Percentiles rank a stretch among this genome's conserved stretches.
Conservation (phyloP, 1,140 invertebrate species). For the Drosophila elegans region DNA sequence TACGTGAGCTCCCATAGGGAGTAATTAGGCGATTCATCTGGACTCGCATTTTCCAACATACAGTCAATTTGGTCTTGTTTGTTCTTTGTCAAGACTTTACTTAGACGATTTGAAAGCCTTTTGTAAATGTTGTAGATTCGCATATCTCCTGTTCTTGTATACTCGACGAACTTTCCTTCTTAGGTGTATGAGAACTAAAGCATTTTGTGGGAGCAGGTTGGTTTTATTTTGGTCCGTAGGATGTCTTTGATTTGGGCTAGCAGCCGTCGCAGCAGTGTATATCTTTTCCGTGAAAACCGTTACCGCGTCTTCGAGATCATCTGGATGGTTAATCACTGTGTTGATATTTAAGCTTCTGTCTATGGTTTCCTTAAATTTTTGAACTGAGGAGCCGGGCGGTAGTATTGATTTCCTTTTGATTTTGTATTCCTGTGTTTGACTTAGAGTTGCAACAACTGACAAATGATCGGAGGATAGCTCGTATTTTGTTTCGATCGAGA, state of each 20-base stretch:
- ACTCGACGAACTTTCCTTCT: slow-evolving; percentile 18
- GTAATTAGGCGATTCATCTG: slow-evolving; percentile 15
- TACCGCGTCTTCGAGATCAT: slow-evolving; percentile 1
- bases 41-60: slow-evolving; percentile 8
- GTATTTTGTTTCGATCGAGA: too few relatives aligned
- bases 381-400: slow-evolving; percentile 1
- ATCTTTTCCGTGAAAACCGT: background rate
- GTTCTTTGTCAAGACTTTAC: slow-evolving; percentile 6
- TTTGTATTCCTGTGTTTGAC: slow-evolving; percentile 8
- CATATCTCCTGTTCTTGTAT: slow-evolving; percentile 21
- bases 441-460: slow-evolving; percentile 74
- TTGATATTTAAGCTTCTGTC: background rate
- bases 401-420: slow-evolving; percentile 11
- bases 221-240: background rate
- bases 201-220: slow-evolving; percentile 8
- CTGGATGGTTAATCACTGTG: slow-evolving; percentile 1
- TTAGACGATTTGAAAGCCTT: slow-evolving; percentile 15
- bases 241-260: background rate
- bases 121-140: slow-evolving; percentile 11
- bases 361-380: slow-evolving; percentile 2
- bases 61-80: slow-evolving; percentile 14
- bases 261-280: slow-evolving; percentile 6
- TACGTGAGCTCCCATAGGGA: slow-evolving; percentile 10
- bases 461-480: too few relatives aligned
- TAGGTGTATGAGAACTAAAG: slow-evolving; percentile 3